A percentile compares a stretch with the other conserved stretches of the same genome.
These are phyloP conservation scores for Catamblyrhynchus diadema DNA, from an alignment of 2,797 vertebrate species.

Conservation along the genomic window DNA sequence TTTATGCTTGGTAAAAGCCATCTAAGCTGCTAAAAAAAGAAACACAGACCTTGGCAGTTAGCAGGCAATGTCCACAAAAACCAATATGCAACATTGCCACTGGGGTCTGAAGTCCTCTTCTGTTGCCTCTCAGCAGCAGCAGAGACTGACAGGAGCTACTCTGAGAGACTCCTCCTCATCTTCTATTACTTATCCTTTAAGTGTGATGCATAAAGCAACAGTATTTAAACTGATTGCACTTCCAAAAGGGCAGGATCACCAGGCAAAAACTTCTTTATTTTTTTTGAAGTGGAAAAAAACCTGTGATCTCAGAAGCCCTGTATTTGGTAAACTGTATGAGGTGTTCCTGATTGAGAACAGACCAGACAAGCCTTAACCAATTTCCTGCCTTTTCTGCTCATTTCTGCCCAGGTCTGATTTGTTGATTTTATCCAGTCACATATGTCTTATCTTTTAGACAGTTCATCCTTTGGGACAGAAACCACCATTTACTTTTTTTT, in stretches of 20 bases:
- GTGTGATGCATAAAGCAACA: not conserved
- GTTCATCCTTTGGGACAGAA: not conserved
- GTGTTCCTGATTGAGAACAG: not conserved
- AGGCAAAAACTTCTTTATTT: not conserved
- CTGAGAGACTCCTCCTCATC: not conserved
- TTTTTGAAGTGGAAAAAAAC: not conserved
- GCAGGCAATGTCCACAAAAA: not conserved
- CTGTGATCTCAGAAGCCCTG: not conserved
- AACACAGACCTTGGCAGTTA: not conserved
- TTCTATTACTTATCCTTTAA: not conserved
- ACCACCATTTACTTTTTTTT: not conserved
- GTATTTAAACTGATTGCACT: not conserved
- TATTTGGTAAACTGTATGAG: not conserved
- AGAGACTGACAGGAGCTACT: not conserved
- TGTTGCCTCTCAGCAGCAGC: not conserved
- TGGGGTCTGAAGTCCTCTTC: not conserved
- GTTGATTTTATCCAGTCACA: not conserved
- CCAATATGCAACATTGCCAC: not conserved
- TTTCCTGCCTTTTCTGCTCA: not conserved
- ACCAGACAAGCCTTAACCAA: not conserved
- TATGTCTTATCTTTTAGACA: not conserved
- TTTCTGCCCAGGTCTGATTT: not conserved
- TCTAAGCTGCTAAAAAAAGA: constrained; percentile 35
- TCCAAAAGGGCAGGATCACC: not conserved
- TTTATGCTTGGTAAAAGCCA: constrained; percentile 43